A percentile compares a stretch with the other conserved stretches of the same genome.
phyloP scores from a whole-genome alignment of 2,113 vertebrate genomes.

The Phalacrocorax aristotelis region DNA sequence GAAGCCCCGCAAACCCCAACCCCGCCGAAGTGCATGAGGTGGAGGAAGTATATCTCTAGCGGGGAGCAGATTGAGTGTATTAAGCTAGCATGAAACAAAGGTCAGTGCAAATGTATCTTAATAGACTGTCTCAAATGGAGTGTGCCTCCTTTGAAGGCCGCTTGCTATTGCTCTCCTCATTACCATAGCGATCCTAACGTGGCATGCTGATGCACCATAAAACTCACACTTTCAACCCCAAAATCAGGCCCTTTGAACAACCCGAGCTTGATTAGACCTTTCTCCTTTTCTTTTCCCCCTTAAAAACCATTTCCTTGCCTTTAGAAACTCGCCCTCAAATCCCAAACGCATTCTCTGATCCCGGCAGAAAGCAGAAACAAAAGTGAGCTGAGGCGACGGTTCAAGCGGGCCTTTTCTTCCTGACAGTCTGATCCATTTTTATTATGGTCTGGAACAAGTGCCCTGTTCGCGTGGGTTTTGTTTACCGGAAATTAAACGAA shows the following conservation, averaged over 20 bases:
- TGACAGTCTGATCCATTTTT: slow-evolving; percentile 83
- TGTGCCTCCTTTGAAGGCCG: slow-evolving; percentile 85
- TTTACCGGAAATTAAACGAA: slow-evolving; percentile 87
- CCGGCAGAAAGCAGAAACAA: slow-evolving; percentile 84
- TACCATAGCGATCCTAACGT: slow-evolving; percentile 86
- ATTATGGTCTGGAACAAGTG: slow-evolving; percentile 82
- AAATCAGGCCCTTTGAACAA: slow-evolving; percentile 85
- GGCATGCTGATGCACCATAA: slow-evolving; percentile 84
- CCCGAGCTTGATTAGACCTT: slow-evolving; percentile 86
- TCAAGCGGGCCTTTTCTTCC: slow-evolving; percentile 79
- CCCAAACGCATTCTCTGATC: slow-evolving; percentile 84
- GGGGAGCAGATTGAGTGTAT: slow-evolving; percentile 78
- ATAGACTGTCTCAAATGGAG: slow-evolving; percentile 86
- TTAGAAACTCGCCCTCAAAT: slow-evolving; percentile 84
- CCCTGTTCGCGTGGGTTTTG: slow-evolving; percentile 83
- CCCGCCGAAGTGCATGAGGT: slow-evolving; percentile 30
- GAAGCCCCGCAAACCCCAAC: neutral
- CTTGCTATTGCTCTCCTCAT: slow-evolving; percentile 80
- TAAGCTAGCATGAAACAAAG: slow-evolving; percentile 85
- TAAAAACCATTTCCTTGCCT: slow-evolving; percentile 87
- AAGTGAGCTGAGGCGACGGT: slow-evolving; percentile 79
- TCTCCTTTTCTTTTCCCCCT: slow-evolving; percentile 84
- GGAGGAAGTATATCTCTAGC: slow-evolving; percentile 71
- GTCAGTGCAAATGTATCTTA: slow-evolving; percentile 88
- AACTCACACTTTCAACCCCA: slow-evolving; percentile 87